Percentiles rank a stretch among this genome's conserved stretches.
phyloP scores from a whole-genome alignment of 1,140 invertebrate species.

The Pseudomyrmex pallidus region DNA sequence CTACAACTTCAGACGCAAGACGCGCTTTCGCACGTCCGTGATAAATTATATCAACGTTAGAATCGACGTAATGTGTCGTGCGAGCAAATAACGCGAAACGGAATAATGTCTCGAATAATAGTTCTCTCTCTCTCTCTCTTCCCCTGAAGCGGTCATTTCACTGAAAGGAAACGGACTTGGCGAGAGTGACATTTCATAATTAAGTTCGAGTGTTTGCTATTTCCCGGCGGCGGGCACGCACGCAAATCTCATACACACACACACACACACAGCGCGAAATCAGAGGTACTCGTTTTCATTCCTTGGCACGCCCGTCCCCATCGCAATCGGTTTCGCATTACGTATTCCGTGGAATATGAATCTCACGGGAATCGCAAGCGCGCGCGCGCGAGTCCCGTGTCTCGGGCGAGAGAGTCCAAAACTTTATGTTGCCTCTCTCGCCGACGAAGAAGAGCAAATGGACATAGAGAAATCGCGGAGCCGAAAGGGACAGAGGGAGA shows the following conservation, averaged over 20 bases:
- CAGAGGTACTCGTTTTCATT: slow-evolving; percentile 71
- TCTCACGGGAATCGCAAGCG: slow-evolving; percentile 68
- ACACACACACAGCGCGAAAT: slow-evolving; percentile 15
- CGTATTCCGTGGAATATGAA: slow-evolving; percentile 76
- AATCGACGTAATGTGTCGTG: slow-evolving; percentile 3
- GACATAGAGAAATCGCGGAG: slow-evolving; percentile 38
- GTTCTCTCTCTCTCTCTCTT: not conserved
- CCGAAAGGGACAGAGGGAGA: slow-evolving; percentile 17
- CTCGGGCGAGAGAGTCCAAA: slow-evolving; percentile 16
- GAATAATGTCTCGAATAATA: slow-evolving; percentile 31
- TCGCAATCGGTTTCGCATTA: slow-evolving; percentile 76
- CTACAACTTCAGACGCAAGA: too few species aligned
- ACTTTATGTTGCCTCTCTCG: slow-evolving; percentile 25
- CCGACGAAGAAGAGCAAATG: slow-evolving; percentile 39
- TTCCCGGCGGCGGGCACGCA: slow-evolving; percentile 1
- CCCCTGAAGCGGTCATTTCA: slow-evolving; percentile 27
- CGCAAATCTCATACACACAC: not conserved
- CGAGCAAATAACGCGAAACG: slow-evolving; percentile 18
- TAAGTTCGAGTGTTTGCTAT: slow-evolving; percentile 53
- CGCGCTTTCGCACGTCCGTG: too few species aligned
- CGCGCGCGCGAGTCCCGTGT: slow-evolving; percentile 39
- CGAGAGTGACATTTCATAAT: slow-evolving; percentile 26
- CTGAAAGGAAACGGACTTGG: not conserved
- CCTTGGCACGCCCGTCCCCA: slow-evolving; percentile 28
- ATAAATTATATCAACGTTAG: not conserved